Conservation (phyloP, 2,113 vertebrate species). For the Engraulis encrasicolus region DNA sequence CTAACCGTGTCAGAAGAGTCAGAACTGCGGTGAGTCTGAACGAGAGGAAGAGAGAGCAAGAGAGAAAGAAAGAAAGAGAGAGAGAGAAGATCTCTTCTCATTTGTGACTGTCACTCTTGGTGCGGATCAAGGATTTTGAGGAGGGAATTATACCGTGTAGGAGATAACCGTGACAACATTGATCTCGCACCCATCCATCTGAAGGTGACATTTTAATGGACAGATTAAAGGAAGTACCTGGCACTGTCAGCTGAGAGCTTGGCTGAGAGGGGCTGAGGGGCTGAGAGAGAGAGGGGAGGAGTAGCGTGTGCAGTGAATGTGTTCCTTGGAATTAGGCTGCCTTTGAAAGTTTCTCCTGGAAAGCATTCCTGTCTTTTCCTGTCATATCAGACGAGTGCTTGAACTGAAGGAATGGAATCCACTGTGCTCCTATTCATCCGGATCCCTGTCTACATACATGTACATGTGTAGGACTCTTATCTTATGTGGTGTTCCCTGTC, state of each 20-base stretch:
- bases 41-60: too few species aligned
- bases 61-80: too few species aligned
- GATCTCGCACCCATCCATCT: not conserved
- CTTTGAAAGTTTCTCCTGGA: not conserved
- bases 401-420: not conserved
- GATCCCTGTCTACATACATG: not conserved
- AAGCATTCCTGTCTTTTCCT: not conserved
- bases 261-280: not conserved
- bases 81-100: too few species aligned
- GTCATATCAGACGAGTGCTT: not conserved
- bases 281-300: too few species aligned
- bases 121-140: not conserved
- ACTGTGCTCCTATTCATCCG: slow-evolving; percentile 13
- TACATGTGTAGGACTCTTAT: too few species aligned
- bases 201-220: not conserved
- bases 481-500: too few species aligned
- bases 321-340: not conserved
- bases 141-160: not conserved
- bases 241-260: not conserved
- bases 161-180: not conserved
- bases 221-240: slow-evolving; percentile 2
- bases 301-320: not conserved
- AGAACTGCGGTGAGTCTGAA: too few species aligned
- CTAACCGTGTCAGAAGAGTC: not conserved
- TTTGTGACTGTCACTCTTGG: not conserved